These are phyloP conservation scores for Acanthosoma haemorrhoidale DNA, from an alignment of 2,888 invertebrate genomes.

Conservation along the genomic window DNA sequence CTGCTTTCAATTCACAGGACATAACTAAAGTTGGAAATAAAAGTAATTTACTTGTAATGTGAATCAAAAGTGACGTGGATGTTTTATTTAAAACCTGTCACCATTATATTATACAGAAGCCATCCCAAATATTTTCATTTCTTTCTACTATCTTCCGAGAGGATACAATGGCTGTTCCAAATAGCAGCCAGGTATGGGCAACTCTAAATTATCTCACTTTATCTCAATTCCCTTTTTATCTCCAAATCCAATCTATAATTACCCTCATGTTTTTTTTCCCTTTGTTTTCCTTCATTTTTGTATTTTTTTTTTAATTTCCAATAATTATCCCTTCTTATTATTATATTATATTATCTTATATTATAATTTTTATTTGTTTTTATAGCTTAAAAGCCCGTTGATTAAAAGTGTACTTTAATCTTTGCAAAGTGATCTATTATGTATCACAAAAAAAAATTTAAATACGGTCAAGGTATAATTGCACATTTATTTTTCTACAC, in stretches of 20 bases:
- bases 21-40: not conserved
- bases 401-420: too few relatives aligned
- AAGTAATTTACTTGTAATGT: not conserved
- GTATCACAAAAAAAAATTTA: too few relatives aligned
- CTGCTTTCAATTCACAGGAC: not conserved
- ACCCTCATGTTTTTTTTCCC: not conserved
- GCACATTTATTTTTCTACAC: too few relatives aligned
- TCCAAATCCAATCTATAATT: too few relatives aligned
- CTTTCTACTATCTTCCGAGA: conserved; percentile 21
- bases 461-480: too few relatives aligned
- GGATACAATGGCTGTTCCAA: conserved; percentile 20
- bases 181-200: conserved; percentile 25
- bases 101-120: conserved; percentile 22
- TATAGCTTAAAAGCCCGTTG: too few relatives aligned
- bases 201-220: conserved; percentile 16
- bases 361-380: too few relatives aligned
- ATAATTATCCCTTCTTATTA: too few relatives aligned
- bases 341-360: too few relatives aligned
- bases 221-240: not conserved
- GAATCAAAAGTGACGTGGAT: not conserved
- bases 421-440: too few relatives aligned
- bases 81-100: conserved; percentile 2
- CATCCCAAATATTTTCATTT: conserved; percentile 20
- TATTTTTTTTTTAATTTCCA: too few relatives aligned
- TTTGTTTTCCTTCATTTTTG: not conserved